These are phyloP conservation scores for Auanema sp. DNA, from an alignment of 2,888 invertebrate genomes.

Conservation along the genomic window DNA sequence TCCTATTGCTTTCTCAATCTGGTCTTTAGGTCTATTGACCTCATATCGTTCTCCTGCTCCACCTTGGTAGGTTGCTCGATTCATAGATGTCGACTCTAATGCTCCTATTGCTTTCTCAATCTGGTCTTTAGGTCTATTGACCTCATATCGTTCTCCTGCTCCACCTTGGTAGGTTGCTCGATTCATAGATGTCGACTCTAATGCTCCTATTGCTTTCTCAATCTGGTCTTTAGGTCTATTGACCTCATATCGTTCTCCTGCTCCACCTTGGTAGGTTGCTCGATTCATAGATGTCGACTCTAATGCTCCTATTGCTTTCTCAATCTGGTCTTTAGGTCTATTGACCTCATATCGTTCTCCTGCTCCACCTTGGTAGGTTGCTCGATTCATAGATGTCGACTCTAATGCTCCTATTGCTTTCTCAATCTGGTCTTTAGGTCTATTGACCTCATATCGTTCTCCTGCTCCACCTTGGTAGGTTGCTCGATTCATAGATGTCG, in stretches of 20 bases:
- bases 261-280: constrained; percentile 5
- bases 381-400: constrained; percentile 2
- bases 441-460: not conserved
- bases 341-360: constrained; percentile 6
- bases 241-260: constrained; percentile 2
- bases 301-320: not conserved
- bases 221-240: constrained; percentile 3
- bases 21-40: constrained; percentile 7
- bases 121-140: constrained; percentile 11
- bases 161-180: not conserved
- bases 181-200: constrained; percentile 4
- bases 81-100: constrained; percentile 1
- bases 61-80: constrained; percentile 2
- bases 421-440: constrained; percentile 12
- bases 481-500: not conserved
- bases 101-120: constrained; percentile 6
- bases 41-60: constrained; percentile 4
- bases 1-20: constrained; percentile 6
- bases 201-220: not conserved
- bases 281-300: constrained; percentile 4
- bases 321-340: constrained; percentile 6
- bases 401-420: constrained; percentile 2
- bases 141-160: constrained; percentile 5
- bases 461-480: constrained; percentile 5
- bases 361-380: constrained; percentile 3